Percentiles rank a stretch among this genome's conserved stretches.
phyloP scores from a whole-genome alignment of 2,113 vertebrate species.

The Seriola rivoliana region DNA sequence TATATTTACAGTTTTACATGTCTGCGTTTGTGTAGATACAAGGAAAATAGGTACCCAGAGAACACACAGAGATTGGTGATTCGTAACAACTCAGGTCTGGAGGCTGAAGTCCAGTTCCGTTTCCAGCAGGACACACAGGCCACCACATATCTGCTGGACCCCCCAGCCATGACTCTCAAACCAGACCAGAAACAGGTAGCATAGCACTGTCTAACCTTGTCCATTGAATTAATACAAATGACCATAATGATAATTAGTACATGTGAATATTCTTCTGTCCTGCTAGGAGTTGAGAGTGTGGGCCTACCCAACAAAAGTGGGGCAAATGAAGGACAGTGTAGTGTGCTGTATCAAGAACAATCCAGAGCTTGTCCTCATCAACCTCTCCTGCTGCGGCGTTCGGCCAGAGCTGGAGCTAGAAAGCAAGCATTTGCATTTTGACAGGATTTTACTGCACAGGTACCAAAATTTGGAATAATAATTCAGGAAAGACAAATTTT shows the following conservation, averaged over 20 bases:
- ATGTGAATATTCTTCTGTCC: conserved; percentile 5
- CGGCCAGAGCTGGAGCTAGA: conserved; percentile 89
- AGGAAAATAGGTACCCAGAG: conserved; percentile 83
- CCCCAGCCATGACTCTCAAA: conserved; percentile 86
- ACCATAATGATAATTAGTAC: no score
- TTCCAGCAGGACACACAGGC: conserved; percentile 87
- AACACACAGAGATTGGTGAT: conserved; percentile 89
- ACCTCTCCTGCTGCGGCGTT: conserved; percentile 89
- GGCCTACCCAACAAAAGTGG: conserved; percentile 90
- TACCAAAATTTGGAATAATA: conserved; percentile 59
- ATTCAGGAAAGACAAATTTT: not conserved
- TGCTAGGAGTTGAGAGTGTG: conserved; percentile 88
- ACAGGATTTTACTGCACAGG: conserved; percentile 89
- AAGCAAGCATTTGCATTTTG: conserved; percentile 86
- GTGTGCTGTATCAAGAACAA: conserved; percentile 90
- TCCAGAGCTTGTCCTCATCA: conserved; percentile 85
- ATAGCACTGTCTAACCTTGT: not conserved
- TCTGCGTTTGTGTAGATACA: conserved; percentile 85
- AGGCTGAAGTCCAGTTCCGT: conserved; percentile 85
- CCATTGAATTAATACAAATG: not conserved
- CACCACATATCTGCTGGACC: conserved; percentile 89
- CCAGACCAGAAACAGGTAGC: conserved; percentile 89
- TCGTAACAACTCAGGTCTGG: conserved; percentile 85
- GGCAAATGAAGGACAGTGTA: conserved; percentile 88
- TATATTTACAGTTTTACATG: not conserved